Conservation (phyloP, 2,113 vertebrate genomes). For the Lampris incognitus region DNA sequence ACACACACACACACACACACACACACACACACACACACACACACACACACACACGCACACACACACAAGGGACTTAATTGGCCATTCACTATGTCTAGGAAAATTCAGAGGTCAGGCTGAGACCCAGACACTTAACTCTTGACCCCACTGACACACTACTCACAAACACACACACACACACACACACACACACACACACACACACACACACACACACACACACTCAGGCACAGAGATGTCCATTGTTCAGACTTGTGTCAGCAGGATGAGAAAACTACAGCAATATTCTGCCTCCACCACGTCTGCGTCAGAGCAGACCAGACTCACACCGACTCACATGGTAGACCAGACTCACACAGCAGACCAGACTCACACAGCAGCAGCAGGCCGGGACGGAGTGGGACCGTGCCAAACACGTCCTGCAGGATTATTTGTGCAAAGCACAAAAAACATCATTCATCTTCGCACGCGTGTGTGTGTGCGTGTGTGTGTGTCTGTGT, state of each 20-base stretch:
- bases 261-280: constrained; percentile 36
- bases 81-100: constrained; percentile 8
- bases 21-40: constrained; percentile 7
- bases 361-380: constrained; percentile 44
- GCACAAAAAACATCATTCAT: constrained; percentile 46
- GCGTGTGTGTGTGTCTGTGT: background rate
- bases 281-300: constrained; percentile 21
- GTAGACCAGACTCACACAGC: background rate
- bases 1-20: background rate
- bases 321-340: constrained; percentile 18
- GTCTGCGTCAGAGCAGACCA: background rate
- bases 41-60: constrained; percentile 11
- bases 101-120: constrained; percentile 39
- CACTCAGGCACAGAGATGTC: constrained; percentile 3
- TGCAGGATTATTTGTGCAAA: constrained; percentile 56
- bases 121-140: constrained; percentile 40
- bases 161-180: constrained; percentile 24
- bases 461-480: background rate
- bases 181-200: constrained; percentile 22
- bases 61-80: constrained; percentile 17
- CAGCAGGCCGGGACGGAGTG: constrained; percentile 44
- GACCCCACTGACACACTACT: constrained; percentile 33
- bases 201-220: constrained; percentile 26
- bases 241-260: constrained; percentile 40
- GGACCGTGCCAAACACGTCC: constrained; percentile 55